Evolutionary conservation across 2,113 vertebrate genomes (phyloP).

Genomic region (Macrotus californicus): DNA sequence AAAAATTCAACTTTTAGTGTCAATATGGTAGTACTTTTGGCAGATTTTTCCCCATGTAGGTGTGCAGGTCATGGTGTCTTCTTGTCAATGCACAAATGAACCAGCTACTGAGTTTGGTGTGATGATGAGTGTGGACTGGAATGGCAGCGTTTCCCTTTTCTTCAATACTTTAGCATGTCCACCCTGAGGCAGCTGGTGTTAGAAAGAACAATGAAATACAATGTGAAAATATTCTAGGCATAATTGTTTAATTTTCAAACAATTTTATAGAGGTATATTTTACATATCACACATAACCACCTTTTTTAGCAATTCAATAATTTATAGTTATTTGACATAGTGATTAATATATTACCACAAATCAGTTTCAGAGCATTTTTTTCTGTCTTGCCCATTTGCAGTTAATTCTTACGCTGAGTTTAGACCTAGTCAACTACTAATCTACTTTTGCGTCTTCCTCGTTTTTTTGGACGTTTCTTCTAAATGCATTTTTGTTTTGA

Average conservation of each 20-base stretch:
- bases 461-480: neutral
- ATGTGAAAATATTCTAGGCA: neutral
- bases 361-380: neutral
- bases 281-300: neutral
- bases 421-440: neutral
- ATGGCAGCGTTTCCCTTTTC: neutral
- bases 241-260: neutral
- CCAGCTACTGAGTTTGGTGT: neutral
- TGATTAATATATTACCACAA: neutral
- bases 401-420: neutral
- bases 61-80: neutral
- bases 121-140: neutral
- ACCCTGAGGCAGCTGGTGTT: neutral
- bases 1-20: neutral
- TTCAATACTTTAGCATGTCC: neutral
- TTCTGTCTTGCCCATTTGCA: neutral
- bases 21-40: neutral
- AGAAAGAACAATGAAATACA: neutral
- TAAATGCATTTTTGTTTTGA: neutral
- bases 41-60: neutral
- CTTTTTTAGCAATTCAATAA: neutral
- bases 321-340: neutral
- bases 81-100: neutral
- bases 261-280: neutral
- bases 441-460: neutral